Conservation (phyloP, 2,888 invertebrate species). For the Ophioninae sp. region DNA sequence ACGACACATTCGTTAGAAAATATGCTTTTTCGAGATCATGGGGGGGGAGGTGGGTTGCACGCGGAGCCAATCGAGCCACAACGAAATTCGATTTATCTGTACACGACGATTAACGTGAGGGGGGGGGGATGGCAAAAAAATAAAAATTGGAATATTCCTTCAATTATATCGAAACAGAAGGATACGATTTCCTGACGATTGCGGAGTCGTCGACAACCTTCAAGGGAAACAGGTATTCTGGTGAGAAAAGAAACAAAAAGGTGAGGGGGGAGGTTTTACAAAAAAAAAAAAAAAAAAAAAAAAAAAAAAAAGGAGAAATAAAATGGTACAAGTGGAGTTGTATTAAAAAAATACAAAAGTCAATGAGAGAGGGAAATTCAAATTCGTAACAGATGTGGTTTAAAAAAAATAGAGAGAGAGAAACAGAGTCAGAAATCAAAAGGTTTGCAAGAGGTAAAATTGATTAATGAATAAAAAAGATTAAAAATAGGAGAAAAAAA, state of each 20-base stretch:
- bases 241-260: background rate
- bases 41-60: background rate
- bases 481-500: background rate
- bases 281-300: background rate
- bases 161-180: background rate
- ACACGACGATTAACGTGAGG: constrained; percentile 3
- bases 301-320: background rate
- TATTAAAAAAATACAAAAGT: too few relatives aligned
- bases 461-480: too few relatives aligned
- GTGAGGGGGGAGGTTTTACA: background rate
- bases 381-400: too few relatives aligned
- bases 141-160: background rate
- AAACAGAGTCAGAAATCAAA: too few relatives aligned
- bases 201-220: background rate
- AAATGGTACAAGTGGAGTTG: too few relatives aligned
- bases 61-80: constrained; percentile 39
- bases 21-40: background rate
- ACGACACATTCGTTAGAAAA: constrained; percentile 20
- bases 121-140: background rate
- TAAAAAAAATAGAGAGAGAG: too few relatives aligned
- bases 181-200: background rate
- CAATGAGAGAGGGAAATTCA: too few relatives aligned
- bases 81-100: constrained; percentile 18
- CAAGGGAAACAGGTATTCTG: background rate
- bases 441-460: too few relatives aligned